Conservation (phyloP, 1,140 invertebrate species). For the Notospermus geniculatus region DNA sequence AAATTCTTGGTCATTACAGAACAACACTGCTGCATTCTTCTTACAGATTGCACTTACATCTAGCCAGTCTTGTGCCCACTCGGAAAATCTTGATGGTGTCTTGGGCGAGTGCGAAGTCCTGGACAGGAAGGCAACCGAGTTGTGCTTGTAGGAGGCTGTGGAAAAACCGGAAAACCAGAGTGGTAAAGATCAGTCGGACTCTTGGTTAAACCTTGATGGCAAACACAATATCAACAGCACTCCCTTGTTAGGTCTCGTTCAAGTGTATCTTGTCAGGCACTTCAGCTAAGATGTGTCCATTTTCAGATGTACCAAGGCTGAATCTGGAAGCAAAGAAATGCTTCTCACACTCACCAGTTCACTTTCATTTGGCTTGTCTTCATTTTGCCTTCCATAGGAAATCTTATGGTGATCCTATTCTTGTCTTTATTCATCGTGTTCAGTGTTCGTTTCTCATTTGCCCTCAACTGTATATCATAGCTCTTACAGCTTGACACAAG, state of each 20-base stretch:
- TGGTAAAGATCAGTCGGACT: too few species aligned
- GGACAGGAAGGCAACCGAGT: slow-evolving; percentile 68
- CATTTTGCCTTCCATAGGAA: slow-evolving; percentile 65
- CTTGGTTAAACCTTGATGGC: too few species aligned
- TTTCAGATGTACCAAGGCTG: too few species aligned
- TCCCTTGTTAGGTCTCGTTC: neutral
- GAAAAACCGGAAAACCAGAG: slow-evolving; percentile 24
- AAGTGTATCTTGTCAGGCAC: too few species aligned
- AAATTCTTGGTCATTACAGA: too few species aligned
- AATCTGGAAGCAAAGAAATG: neutral
- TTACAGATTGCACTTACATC: slow-evolving; percentile 60
- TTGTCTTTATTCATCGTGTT: slow-evolving; percentile 66
- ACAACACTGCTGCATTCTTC: too few species aligned
- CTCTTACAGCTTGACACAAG: slow-evolving; percentile 63
- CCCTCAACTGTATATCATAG: slow-evolving; percentile 63
- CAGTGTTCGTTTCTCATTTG: slow-evolving; percentile 63
- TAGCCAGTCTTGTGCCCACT: slow-evolving; percentile 66
- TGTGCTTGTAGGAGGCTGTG: slow-evolving; percentile 72
- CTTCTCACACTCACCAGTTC: slow-evolving; percentile 60
- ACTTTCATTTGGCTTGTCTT: slow-evolving; percentile 66
- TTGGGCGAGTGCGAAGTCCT: slow-evolving; percentile 66
- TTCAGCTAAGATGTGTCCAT: too few species aligned
- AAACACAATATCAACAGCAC: neutral
- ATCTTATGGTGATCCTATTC: slow-evolving; percentile 60
- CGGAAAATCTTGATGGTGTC: slow-evolving; percentile 70